A percentile compares a stretch with the other conserved stretches of the same genome.
Conservation (phyloP, 30 jellyfish, hydroid and myxozoan genomes). For the Sanderia malayensis region DNA sequence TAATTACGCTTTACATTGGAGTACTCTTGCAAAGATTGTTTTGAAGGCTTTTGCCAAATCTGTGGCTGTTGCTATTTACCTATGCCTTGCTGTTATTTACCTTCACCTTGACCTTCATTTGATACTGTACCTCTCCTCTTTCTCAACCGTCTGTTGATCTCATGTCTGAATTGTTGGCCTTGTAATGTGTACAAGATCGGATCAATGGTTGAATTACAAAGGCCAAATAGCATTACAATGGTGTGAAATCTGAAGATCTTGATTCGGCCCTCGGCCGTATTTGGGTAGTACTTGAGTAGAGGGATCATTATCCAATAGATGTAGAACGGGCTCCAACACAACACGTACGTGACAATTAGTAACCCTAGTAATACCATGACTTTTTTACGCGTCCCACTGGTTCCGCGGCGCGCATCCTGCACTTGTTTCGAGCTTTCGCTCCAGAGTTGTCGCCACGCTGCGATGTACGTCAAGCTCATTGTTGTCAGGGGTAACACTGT, state of each 20-base stretch:
- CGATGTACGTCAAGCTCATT: constrained; percentile 43
- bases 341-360: constrained; percentile 27
- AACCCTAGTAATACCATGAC: constrained; percentile 54
- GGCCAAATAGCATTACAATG: constrained; percentile 42
- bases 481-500: constrained; percentile 33
- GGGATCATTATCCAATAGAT: constrained; percentile 44
- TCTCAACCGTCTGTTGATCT: constrained; percentile 8
- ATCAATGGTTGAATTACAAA: constrained; percentile 50
- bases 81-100: no score
- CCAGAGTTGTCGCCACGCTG: constrained; percentile 44
- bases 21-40: no score
- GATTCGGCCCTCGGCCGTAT: constrained; percentile 24
- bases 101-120: no score
- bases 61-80: no score
- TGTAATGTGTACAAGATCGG: constrained; percentile 57
- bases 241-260: constrained; percentile 35
- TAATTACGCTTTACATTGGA: no score
- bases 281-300: constrained; percentile 19
- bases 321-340: constrained; percentile 63
- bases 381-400: constrained; percentile 25
- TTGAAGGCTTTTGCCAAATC: no score
- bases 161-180: constrained; percentile 51
- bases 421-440: not conserved
- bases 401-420: not conserved
- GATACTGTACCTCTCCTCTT: no score